These are phyloP conservation scores for Drosophila mojavensis DNA, from an alignment of 1,140 invertebrate genomes.

Conservation along the genomic window DNA sequence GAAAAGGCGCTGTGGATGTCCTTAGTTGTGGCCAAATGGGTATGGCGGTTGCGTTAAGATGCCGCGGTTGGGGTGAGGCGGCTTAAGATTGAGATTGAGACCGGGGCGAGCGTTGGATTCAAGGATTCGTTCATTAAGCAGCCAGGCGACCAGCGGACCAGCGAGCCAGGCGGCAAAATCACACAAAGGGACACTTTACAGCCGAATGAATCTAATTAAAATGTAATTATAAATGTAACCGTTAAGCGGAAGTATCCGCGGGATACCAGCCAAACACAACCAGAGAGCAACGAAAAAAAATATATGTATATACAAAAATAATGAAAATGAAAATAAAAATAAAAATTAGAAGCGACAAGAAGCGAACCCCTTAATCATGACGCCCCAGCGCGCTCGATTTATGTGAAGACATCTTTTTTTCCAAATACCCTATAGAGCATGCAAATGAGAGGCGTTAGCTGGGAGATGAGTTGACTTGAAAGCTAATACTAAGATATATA, in stretches of 20 bases:
- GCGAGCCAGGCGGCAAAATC: constrained; percentile 49
- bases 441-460: not conserved
- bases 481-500: no score
- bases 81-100: constrained; percentile 30
- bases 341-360: constrained; percentile 76
- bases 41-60: not conserved
- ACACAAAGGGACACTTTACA: constrained; percentile 84
- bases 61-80: not conserved
- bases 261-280: constrained; percentile 70
- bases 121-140: constrained; percentile 76
- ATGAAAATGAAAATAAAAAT: constrained; percentile 69
- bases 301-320: constrained; percentile 53
- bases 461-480: not conserved
- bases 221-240: constrained; percentile 84
- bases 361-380: constrained; percentile 79
- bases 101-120: constrained; percentile 20
- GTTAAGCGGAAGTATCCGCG: constrained; percentile 83
- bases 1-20: constrained; percentile 46
- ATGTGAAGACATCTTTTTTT: constrained; percentile 50
- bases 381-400: constrained; percentile 68
- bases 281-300: constrained; percentile 26
- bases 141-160: constrained; percentile 22
- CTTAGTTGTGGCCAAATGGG: constrained; percentile 47
- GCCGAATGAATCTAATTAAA: constrained; percentile 84
- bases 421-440: not conserved